Percentiles rank a stretch among this genome's conserved stretches.
Evolutionary conservation across 2,113 vertebrate species (phyloP).

Genomic region (Sceloporus undulatus): DNA sequence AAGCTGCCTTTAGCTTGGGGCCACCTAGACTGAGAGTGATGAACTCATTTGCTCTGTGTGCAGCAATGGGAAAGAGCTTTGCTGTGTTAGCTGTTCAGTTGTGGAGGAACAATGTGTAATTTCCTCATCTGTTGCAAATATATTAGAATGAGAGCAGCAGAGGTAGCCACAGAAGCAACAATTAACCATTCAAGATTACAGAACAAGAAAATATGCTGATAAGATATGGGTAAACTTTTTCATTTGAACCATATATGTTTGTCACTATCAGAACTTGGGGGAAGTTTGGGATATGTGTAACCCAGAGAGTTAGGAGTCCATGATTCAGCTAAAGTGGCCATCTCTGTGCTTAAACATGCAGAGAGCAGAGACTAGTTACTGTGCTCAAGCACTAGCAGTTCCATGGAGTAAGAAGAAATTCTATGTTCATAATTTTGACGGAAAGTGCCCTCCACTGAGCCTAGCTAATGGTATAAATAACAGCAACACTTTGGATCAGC

Average conservation of each 20-base stretch:
- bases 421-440: neutral
- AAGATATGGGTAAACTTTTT: neutral
- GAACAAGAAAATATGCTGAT: neutral
- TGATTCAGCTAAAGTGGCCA: neutral
- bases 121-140: constrained; percentile 6
- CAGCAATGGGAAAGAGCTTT: neutral
- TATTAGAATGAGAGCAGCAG: constrained; percentile 11
- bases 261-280: neutral
- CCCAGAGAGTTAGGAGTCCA: neutral
- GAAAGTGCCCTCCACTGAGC: neutral
- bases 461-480: neutral
- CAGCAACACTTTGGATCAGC: neutral
- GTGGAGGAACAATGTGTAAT: neutral
- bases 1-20: neutral
- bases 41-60: neutral
- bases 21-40: neutral
- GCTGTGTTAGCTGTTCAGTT: neutral
- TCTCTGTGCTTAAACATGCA: neutral
- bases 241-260: neutral
- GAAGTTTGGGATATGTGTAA: neutral
- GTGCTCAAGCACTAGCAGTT: neutral
- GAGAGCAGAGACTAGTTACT: neutral
- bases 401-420: neutral
- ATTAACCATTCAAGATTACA: neutral
- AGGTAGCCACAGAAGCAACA: constrained; percentile 22